Base-by-base conservation (phyloP, 2,797 vertebrate species). In the Hoplostethus mediterraneus region DNA sequence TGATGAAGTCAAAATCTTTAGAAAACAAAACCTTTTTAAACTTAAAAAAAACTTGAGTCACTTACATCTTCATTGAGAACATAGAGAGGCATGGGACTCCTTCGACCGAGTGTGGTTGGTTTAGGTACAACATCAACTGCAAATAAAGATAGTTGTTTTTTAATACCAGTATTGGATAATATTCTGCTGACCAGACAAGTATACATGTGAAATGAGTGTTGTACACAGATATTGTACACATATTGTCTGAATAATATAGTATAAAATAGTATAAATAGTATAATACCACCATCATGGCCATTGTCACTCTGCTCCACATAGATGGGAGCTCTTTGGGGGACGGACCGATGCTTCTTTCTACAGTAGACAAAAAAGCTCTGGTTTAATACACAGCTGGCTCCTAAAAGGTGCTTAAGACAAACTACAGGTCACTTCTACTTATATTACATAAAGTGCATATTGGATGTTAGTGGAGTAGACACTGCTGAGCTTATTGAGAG, bases 31-130 rank as follows among this genome's bases (percentile, higher is more conserved):
- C 5, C 3, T 36, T 36, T 36, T 6, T 36, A 2, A 12, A 30
- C 14, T 33, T 4, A 1, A 53, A n/a, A n/a, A n/a, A n/a, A n/a
- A 48, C 70, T 73, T 25, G 4, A 67, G 1, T 25, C 16, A 84
- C 95, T 95, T 84, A 99, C 98, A 84, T 97, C 97, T 84, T 99
- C 97, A 74, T 96, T 97, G 61, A 99, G 93, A 84, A 99, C 94
- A 59, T 99, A 99, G 51, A 99, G 91, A 59, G 97, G 96, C 97
- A 42, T 96, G 84, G 84, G 97, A 95, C 28, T 95, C 74, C 14
- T 95, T 89, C 91, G 85, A 16, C 91, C 86, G 1, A 92, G 91
- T 8, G 89, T 93, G 8, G 83, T 66, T 25, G 91, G 86, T 84
- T 96, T 93, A 0, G 97, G 93, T 25, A 96, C 91, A 63, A 96